A percentile compares a stretch with the other conserved stretches of the same genome.
These are phyloP conservation scores for Lepisosteus osseus DNA, from an alignment of 2,113 vertebrate species.

Conservation along the genomic window DNA sequence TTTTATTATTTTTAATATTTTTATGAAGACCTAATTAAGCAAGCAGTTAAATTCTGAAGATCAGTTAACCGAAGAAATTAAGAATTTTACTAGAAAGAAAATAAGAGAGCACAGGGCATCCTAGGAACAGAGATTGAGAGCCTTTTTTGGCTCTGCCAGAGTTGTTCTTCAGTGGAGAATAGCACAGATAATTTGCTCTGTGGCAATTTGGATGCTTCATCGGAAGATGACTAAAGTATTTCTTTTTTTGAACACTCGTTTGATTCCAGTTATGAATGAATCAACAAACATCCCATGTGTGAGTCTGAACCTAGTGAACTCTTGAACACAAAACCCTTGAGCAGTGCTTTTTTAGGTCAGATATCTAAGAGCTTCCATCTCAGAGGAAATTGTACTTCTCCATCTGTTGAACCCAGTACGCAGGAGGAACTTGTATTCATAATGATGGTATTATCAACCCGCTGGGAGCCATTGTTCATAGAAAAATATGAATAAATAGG, in stretches of 20 bases:
- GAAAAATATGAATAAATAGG: not conserved
- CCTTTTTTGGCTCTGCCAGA: no score
- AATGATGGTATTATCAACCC: not conserved
- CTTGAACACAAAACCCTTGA: slow-evolving; percentile 7
- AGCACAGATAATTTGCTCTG: slow-evolving; percentile 2
- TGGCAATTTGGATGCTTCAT: slow-evolving; percentile 21
- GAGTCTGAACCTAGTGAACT: slow-evolving; percentile 25
- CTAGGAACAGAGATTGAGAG: no score
- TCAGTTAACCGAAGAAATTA: no score
- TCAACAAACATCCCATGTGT: slow-evolving; percentile 27
- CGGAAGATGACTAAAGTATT: no score
- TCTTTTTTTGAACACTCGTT: no score
- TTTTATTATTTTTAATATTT: no score
- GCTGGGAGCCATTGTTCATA: not conserved
- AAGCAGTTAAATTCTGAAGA: no score
- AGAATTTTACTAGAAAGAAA: no score
- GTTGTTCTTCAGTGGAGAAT: no score
- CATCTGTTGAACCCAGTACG: not conserved
- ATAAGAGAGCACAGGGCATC: no score
- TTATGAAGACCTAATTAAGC: no score
- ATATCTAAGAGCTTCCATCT: not conserved
- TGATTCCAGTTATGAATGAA: slow-evolving; percentile 8
- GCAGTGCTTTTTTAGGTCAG: slow-evolving; percentile 20
- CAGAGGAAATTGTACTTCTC: slow-evolving; percentile 11
- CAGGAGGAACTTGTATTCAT: not conserved